Evolutionary conservation across 2,113 vertebrate species (phyloP), one percentile per base, ranked within the genome.

Genomic region (Chaetops frenatus): DNA sequence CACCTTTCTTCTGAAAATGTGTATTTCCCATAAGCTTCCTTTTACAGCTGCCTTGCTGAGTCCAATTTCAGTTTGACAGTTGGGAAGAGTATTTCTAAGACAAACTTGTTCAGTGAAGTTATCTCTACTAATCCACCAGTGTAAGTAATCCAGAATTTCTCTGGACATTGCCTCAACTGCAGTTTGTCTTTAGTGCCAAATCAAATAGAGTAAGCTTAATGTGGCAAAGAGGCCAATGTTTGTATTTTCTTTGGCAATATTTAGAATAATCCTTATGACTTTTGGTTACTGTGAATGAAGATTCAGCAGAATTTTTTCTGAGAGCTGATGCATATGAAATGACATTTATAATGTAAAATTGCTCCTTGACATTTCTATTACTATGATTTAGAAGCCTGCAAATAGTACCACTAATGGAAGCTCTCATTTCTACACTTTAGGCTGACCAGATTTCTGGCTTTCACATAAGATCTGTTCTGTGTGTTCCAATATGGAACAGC

Each of bases 401-500:
- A 64, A 24, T 66, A 31, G 13, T 50, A 53, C 24, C 2, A 8
- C 12, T 94, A 78, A 90, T 51, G 86, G 85, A 87, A 95, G 56
- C 25, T 94, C 57, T 97, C 35, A 28, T 97, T 97, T 95, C 96
- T 94, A n/a, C 60, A 8, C 95, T 95, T 90, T 94, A 99, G 99
- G 99, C 98, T 71, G 99, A 99, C 93, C 99, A 99, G 96, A 99
- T 99, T 97, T 99, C 99, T 67, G 99, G 99, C 78, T 99, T 99
- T 97, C 99, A 99, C 64, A 99, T 99, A 96, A 98, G 99, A 87
- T 99, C 99, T 53, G 99, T 99, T 95, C 98, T 99, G 64, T 99
- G 99, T 90, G 99, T 99, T 83, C 99, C 99, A 40, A 99, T 99
- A 97, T 99, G 99, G 99, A 99, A 99, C 97, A 99, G 99, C 97